Percentiles rank a stretch among this genome's conserved stretches.
phyloP scores from a whole-genome alignment of 92 coral and sea anemone genomes.

The Anthopleura xanthogrammica region DNA sequence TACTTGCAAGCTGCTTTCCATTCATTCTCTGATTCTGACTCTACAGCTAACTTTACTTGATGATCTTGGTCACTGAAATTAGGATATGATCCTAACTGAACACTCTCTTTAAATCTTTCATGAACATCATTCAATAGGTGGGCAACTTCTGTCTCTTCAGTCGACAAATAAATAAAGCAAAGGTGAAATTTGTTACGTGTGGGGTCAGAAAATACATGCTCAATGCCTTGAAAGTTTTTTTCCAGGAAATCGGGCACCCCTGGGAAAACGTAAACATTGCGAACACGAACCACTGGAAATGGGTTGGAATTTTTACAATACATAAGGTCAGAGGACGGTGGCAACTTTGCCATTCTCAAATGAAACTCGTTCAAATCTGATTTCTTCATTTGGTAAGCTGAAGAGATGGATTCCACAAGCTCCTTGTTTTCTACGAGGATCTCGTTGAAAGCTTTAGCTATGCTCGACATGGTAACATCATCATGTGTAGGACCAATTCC shows the following conservation, averaged over 20 bases:
- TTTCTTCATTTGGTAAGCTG: conserved; percentile 40
- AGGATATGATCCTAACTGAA: conserved; percentile 92
- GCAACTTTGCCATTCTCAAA: conserved; percentile 84
- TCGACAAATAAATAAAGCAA: conserved; percentile 67
- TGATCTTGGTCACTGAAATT: conserved; percentile 56
- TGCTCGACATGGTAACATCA: conserved; percentile 85
- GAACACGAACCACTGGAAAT: conserved; percentile 80
- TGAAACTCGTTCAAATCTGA: conserved; percentile 61
- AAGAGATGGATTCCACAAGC: conserved; percentile 47
- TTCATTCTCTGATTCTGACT: conserved; percentile 54
- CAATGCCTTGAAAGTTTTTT: conserved; percentile 56
- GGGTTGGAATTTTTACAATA: conserved; percentile 48
- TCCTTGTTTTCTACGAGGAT: conserved; percentile 71
- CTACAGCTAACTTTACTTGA: conserved; percentile 82
- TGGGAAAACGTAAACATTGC: conserved; percentile 85
- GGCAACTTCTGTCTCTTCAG: conserved; percentile 74
- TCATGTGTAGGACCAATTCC: conserved; percentile 99
- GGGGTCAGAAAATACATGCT: conserved; percentile 43
- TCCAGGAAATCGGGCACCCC: conserved; percentile 81
- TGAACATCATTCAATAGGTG: conserved; percentile 70
- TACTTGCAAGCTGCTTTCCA: conserved; percentile 72
- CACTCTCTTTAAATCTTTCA: conserved; percentile 65
- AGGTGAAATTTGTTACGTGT: conserved; percentile 60
- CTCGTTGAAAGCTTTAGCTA: conserved; percentile 86
- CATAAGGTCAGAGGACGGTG: conserved; percentile 66